phyloP scores from a whole-genome alignment of 2,888 invertebrate genomes.

The Caenorhabditis sinica region DNA sequence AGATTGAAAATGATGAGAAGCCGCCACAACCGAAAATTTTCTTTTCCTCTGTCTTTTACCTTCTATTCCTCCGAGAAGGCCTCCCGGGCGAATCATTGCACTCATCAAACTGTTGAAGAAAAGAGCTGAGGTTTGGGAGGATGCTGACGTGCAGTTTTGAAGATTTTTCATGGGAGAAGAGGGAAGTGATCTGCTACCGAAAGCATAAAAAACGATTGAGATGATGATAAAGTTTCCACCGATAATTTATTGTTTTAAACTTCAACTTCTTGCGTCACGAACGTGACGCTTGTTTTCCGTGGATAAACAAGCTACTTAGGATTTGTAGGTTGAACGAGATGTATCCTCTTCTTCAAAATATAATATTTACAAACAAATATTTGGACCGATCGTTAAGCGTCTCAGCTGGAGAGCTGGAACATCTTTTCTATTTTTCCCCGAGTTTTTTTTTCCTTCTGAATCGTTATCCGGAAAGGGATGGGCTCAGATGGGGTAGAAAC shows the following conservation, averaged over 20 bases:
- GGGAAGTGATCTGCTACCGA: constrained; percentile 33
- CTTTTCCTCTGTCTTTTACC: constrained; percentile 7
- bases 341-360: constrained; percentile 9
- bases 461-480: not conserved
- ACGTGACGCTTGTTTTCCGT: constrained; percentile 21
- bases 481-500: not conserved
- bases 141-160: constrained; percentile 56
- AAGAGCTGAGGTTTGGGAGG: constrained; percentile 46
- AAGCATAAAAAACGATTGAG: not conserved
- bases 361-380: constrained; percentile 47
- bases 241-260: constrained; percentile 23
- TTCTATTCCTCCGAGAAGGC: constrained; percentile 15
- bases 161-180: constrained; percentile 10
- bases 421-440: constrained; percentile 7
- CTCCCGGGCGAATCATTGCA: constrained; percentile 37
- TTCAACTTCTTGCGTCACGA: constrained; percentile 4
- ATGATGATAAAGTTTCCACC: constrained; percentile 25
- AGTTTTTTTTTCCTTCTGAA: constrained; percentile 12
- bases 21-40: constrained; percentile 25
- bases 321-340: constrained; percentile 14
- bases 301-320: not conserved
- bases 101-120: constrained; percentile 57
- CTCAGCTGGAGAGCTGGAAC: not conserved
- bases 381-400: constrained; percentile 19
- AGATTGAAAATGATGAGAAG: constrained; percentile 43